phyloP scores from a whole-genome alignment of 1,140 invertebrate genomes.

The Psix sp. region DNA sequence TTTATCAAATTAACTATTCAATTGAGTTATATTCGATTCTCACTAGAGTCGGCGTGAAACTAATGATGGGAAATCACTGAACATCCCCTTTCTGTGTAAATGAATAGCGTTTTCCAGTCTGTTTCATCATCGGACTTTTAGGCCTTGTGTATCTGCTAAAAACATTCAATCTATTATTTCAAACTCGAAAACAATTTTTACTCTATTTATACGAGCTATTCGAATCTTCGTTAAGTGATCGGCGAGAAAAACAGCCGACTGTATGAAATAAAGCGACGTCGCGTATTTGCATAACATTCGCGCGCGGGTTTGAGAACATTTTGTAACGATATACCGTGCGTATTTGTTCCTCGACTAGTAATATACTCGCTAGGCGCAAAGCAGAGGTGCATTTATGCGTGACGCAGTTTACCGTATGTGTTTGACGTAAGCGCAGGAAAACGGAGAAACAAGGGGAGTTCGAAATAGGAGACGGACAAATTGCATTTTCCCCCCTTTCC shows the following conservation, averaged over 20 bases:
- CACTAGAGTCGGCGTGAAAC: background rate
- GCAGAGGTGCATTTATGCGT: slow-evolving; percentile 43
- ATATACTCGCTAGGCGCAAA: slow-evolving; percentile 20
- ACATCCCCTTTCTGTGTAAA: background rate
- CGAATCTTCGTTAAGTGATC: too few relatives aligned
- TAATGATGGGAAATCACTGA: background rate
- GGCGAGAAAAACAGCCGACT: slow-evolving; percentile 16
- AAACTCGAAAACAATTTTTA: too few relatives aligned
- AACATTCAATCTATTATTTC: too few relatives aligned
- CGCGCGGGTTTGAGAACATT: slow-evolving; percentile 27
- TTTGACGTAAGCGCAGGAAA: slow-evolving; percentile 48
- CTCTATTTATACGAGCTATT: too few relatives aligned
- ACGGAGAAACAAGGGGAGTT: slow-evolving; percentile 30
- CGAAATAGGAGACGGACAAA: slow-evolving; percentile 35
- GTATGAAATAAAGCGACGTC: slow-evolving; percentile 11
- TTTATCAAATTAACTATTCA: background rate
- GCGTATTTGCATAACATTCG: slow-evolving; percentile 35
- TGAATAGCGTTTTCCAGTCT: too few relatives aligned
- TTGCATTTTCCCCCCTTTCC: slow-evolving; percentile 33
- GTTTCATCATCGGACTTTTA: too few relatives aligned
- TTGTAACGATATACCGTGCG: slow-evolving; percentile 16
- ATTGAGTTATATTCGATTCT: slow-evolving; percentile 3
- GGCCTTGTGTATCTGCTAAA: too few relatives aligned
- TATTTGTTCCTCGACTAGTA: slow-evolving; percentile 35
- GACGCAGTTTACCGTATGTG: slow-evolving; percentile 45